phyloP scores from a whole-genome alignment of 2,113 vertebrate genomes.

The Mugil cephalus region DNA sequence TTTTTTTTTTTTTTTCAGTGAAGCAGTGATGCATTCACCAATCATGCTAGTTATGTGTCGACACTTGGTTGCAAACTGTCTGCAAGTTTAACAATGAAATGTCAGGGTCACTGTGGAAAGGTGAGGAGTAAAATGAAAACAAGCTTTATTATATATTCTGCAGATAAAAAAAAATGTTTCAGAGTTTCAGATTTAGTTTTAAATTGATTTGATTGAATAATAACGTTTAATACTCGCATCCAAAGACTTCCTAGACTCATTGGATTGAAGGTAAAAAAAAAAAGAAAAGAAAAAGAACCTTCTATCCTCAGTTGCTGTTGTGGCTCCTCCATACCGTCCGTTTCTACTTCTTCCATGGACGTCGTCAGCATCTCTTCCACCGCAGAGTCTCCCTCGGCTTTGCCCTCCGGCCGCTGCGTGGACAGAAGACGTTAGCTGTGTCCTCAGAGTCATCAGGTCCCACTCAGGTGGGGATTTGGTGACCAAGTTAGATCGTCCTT shows the following conservation, averaged over 20 bases:
- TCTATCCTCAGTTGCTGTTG: conserved; percentile 26
- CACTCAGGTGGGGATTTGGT: not conserved
- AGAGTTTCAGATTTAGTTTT: too few species aligned
- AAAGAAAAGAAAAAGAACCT: conserved; percentile 60
- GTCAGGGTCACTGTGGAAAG: not conserved
- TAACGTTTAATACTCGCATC: too few species aligned
- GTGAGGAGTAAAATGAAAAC: not conserved
- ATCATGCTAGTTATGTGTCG: not conserved
- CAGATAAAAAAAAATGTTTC: too few species aligned
- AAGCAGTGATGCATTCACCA: too few species aligned
- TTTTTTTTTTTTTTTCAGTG: too few species aligned
- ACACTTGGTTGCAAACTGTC: not conserved
- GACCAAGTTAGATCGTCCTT: not conserved
- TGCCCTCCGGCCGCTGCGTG: conserved; percentile 65
- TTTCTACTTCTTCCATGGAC: conserved; percentile 5
- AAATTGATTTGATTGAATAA: too few species aligned
- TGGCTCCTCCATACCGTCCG: conserved; percentile 32
- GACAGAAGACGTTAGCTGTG: not conserved
- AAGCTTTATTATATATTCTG: too few species aligned
- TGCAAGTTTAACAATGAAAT: not conserved
- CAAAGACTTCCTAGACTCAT: not conserved
- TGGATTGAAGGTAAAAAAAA: not conserved
- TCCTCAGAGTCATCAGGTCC: not conserved
- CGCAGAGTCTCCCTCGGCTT: conserved; percentile 39
- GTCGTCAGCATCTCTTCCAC: conserved; percentile 48